A percentile compares a stretch with the other conserved stretches of the same genome.
Conservation (phyloP, 2,113 vertebrate genomes). For the Campylorhamphus procurvoides region DNA sequence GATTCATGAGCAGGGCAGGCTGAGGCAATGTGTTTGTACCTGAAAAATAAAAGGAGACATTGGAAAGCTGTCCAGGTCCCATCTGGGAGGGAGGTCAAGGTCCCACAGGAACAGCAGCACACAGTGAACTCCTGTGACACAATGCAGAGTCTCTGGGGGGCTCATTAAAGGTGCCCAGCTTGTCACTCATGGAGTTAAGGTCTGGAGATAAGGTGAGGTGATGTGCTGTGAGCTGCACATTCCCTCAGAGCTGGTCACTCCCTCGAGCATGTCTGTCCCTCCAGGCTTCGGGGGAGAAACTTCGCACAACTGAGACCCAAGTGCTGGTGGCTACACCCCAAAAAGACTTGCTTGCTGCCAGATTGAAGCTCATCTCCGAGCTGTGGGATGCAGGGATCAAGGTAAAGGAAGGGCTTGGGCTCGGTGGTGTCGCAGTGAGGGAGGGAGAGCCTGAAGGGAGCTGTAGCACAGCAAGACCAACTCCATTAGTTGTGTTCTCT, state of each 20-base stretch:
- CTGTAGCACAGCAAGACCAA: not conserved
- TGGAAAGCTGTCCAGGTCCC: not conserved
- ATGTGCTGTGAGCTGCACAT: not conserved
- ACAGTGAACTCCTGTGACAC: not conserved
- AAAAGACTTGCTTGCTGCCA: conserved; percentile 86
- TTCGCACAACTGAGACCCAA: conserved; percentile 90
- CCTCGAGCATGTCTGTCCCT: not conserved
- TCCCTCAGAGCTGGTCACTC: not conserved
- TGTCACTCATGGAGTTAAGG: not conserved
- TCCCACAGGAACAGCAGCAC: not conserved
- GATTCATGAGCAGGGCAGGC: not conserved
- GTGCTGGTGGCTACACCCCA: conserved; percentile 94
- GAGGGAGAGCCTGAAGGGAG: not conserved
- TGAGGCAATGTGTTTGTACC: not conserved
- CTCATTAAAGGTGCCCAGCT: not conserved
- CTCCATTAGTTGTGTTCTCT: not conserved
- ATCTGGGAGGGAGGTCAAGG: not conserved
- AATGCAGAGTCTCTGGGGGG: not conserved
- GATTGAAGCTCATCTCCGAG: conserved; percentile 84
- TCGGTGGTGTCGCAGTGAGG: not conserved
- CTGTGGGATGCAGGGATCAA: conserved; percentile 93
- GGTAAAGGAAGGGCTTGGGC: conserved; percentile 68
- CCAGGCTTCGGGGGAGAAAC: conserved; percentile 74
- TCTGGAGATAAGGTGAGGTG: not conserved
- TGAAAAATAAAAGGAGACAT: not conserved